Conservation (phyloP, 1,140 invertebrate species). For the Diabrotica virgifera region DNA sequence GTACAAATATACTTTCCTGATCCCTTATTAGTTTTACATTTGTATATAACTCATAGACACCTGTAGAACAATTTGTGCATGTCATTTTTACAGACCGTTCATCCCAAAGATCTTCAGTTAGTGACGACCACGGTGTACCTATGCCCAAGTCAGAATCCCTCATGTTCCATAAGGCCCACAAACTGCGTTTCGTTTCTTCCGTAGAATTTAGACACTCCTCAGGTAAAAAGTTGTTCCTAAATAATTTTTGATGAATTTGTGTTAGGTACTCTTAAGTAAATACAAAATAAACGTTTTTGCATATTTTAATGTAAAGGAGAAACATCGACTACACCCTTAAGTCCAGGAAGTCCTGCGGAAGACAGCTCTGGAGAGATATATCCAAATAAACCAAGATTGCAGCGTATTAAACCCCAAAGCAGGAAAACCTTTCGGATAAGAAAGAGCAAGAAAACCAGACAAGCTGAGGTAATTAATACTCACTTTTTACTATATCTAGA, state of each 20-base stretch:
- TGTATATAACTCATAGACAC: too few species aligned
- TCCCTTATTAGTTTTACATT: too few species aligned
- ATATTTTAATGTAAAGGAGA: conserved; percentile 56
- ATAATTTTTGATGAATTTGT: too few species aligned
- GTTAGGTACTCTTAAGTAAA: too few species aligned
- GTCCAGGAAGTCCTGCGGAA: conserved; percentile 67
- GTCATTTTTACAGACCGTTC: conserved; percentile 59
- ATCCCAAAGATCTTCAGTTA: conserved; percentile 56
- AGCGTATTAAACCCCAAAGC: conserved; percentile 89
- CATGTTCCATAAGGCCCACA: conserved; percentile 61
- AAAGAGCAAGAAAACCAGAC: conserved; percentile 66
- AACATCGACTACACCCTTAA: conserved; percentile 68
- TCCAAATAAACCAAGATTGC: conserved; percentile 72
- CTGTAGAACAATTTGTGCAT: conserved; percentile 19
- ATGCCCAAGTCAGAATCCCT: conserved; percentile 56
- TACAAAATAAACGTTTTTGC: too few species aligned
- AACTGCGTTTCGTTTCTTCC: conserved; percentile 74
- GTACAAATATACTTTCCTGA: too few species aligned
- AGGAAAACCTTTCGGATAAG: conserved; percentile 88
- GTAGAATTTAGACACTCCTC: conserved; percentile 69
- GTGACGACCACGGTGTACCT: conserved; percentile 52
- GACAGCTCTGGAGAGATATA: conserved; percentile 62
- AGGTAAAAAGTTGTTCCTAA: conserved; percentile 53
- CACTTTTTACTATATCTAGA: background rate
- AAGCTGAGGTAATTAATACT: conserved; percentile 44